These are phyloP conservation scores for Drosophila nr. fundita DNA, from an alignment of 2,888 invertebrate genomes.

Conservation along the genomic window DNA sequence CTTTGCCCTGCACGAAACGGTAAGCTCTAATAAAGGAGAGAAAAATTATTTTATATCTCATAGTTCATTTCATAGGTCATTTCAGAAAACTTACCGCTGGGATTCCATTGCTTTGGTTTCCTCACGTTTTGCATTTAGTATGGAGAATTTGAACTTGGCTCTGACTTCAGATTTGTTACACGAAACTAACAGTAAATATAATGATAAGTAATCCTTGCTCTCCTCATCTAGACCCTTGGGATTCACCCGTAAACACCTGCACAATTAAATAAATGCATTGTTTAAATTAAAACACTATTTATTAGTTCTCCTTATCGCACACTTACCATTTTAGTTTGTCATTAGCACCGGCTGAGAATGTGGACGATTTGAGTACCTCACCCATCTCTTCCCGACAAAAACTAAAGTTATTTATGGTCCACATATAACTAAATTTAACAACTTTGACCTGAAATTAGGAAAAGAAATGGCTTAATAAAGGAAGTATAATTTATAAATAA, in stretches of 20 bases:
- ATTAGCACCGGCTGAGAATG: conserved; percentile 99
- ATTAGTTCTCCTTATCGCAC: neutral
- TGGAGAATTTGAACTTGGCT: conserved; percentile 99
- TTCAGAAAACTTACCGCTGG: conserved; percentile 85
- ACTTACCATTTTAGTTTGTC: conserved; percentile 99
- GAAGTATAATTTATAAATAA: neutral
- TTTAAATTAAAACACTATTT: neutral
- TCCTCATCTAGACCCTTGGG: conserved; percentile 99
- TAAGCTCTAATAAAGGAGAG: conserved; percentile 89
- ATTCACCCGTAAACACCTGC: conserved; percentile 98
- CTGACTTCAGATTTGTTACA: conserved; percentile 99
- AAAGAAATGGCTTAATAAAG: neutral
- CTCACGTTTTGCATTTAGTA: conserved; percentile 99
- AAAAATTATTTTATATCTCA: neutral
- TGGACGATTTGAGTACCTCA: conserved; percentile 99
- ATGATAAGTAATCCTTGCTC: conserved; percentile 99
- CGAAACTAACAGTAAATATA: conserved; percentile 99
- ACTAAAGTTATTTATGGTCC: conserved; percentile 99
- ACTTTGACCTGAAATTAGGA: conserved; percentile 96
- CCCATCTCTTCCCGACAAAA: conserved; percentile 99
- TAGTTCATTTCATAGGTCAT: too few relatives aligned
- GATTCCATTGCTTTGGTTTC: conserved; percentile 99
- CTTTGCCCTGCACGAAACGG: conserved; percentile 99
- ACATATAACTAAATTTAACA: conserved; percentile 99
- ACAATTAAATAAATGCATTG: neutral